phyloP scores from a whole-genome alignment of 2,797 vertebrate genomes.

The Sebastes itinus region DNA sequence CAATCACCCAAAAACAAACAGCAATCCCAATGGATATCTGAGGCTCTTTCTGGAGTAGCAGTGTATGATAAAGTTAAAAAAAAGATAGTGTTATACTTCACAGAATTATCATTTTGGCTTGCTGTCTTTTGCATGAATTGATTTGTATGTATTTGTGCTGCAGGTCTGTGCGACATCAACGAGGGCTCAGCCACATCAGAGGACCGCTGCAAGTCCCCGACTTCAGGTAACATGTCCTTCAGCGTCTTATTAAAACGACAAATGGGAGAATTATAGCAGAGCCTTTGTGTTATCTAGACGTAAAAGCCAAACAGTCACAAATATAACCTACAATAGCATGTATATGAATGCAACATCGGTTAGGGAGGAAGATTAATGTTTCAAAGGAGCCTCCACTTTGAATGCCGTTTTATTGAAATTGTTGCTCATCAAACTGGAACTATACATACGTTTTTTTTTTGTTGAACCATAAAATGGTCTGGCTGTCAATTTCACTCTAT shows the following conservation, averaged over 20 bases:
- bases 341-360: not conserved
- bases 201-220: slow-evolving; percentile 98
- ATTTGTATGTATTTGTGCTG: slow-evolving; percentile 55
- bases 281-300: slow-evolving; percentile 1
- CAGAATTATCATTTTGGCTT: not conserved
- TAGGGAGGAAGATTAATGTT: slow-evolving; percentile 2
- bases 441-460: not conserved
- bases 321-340: not conserved
- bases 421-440: slow-evolving; percentile 37
- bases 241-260: slow-evolving; percentile 6
- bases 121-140: not conserved
- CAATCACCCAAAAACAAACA: not conserved
- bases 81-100: too few relatives aligned
- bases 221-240: slow-evolving; percentile 91
- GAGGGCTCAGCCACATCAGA: slow-evolving; percentile 92
- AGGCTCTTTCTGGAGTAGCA: not conserved
- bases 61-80: not conserved
- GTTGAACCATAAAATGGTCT: slow-evolving; percentile 27
- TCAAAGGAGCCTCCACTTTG: slow-evolving; percentile 17
- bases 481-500: slow-evolving; percentile 28
- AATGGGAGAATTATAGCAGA: not conserved
- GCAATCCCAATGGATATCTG: not conserved
- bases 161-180: slow-evolving; percentile 96
- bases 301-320: slow-evolving; percentile 1
- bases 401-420: slow-evolving; percentile 30